Conservation (phyloP, 2,113 vertebrate genomes). For the Nibea coibor region DNA sequence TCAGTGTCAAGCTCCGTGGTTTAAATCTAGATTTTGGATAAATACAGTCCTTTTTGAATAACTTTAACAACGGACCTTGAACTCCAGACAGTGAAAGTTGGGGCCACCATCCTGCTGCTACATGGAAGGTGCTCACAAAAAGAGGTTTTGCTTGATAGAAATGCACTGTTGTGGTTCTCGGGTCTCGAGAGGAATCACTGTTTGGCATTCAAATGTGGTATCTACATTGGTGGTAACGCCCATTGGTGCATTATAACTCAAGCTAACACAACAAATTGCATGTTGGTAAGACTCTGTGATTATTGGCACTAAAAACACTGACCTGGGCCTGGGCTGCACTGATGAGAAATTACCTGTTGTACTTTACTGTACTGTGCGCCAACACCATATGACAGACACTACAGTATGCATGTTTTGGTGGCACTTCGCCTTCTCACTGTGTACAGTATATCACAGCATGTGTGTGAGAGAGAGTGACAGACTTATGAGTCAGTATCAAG, state of each 20-base stretch:
- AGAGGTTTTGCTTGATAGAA: background rate
- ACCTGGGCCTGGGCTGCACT: background rate
- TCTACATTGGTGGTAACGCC: background rate
- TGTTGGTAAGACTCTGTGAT: background rate
- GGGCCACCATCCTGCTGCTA: background rate
- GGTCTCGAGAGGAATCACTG: background rate
- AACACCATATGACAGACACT: background rate
- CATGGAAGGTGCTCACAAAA: background rate
- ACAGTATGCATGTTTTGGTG: background rate
- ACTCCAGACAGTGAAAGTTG: background rate
- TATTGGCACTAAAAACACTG: background rate
- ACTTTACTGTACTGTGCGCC: background rate
- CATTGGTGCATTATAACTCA: background rate
- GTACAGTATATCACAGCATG: background rate
- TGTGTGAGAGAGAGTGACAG: background rate
- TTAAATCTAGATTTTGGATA: background rate
- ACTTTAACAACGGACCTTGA: background rate
- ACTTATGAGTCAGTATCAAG: slow-evolving; percentile 15
- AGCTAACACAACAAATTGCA: background rate
- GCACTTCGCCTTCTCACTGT: background rate
- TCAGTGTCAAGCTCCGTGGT: background rate
- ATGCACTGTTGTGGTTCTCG: background rate
- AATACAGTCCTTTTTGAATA: background rate
- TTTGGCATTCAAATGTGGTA: background rate
- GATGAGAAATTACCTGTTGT: background rate